Evolutionary conservation across 2,113 vertebrate species (phyloP).

Genomic region (Epinephelus lanceolatus): DNA sequence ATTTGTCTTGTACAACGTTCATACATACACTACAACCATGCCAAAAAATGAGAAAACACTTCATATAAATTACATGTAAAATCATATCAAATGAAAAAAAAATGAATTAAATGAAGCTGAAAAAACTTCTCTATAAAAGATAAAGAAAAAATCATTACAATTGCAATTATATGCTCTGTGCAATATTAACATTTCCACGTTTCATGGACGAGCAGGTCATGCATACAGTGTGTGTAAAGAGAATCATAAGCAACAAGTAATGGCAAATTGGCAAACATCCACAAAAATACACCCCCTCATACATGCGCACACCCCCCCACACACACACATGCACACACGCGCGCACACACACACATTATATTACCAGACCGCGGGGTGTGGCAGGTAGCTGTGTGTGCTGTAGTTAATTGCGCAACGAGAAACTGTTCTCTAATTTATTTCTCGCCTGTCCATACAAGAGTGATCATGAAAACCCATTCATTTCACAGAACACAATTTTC

Average conservation of each 20-base stretch:
- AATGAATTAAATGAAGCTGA: constrained; percentile 42
- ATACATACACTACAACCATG: background rate
- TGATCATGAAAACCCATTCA: constrained; percentile 79
- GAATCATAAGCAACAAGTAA: constrained; percentile 70
- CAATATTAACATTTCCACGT: constrained; percentile 64
- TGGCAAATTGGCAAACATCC: constrained; percentile 35
- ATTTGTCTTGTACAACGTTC: background rate
- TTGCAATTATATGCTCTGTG: constrained; percentile 64
- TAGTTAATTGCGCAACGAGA: constrained; percentile 75
- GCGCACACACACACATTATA: constrained; percentile 21
- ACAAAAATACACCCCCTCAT: constrained; percentile 1
- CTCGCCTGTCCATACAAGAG: constrained; percentile 74
- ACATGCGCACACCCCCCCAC: background rate
- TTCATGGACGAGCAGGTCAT: constrained; percentile 54
- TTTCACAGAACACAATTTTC: constrained; percentile 83
- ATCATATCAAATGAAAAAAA: constrained; percentile 34
- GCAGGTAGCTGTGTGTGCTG: constrained; percentile 67
- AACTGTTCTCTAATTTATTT: constrained; percentile 78
- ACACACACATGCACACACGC: constrained; percentile 26
- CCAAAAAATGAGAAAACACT: background rate
- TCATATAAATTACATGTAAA: constrained; percentile 13
- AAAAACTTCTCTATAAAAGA: constrained; percentile 47
- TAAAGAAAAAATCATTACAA: constrained; percentile 54
- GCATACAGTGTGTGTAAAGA: constrained; percentile 43
- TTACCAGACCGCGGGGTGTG: constrained; percentile 61